Conservation (phyloP, 1,140 invertebrate species). For the Drosophila carrolli region DNA sequence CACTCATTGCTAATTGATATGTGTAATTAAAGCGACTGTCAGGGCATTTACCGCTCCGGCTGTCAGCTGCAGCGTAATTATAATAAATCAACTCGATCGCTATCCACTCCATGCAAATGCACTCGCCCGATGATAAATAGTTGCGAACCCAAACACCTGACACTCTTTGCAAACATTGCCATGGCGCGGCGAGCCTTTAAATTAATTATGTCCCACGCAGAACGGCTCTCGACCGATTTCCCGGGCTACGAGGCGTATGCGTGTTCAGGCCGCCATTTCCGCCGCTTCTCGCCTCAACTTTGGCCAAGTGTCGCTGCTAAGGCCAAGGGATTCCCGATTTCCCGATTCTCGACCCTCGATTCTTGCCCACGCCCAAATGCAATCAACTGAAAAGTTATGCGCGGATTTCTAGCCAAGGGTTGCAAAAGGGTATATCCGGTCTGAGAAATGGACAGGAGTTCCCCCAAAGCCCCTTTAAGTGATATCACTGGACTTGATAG, state of each 20-base stretch:
- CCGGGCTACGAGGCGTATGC: constrained; percentile 13
- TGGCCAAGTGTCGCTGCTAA: constrained; percentile 27
- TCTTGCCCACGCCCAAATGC: constrained; percentile 19
- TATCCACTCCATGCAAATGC: constrained; percentile 66
- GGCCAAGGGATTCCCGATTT: constrained; percentile 1
- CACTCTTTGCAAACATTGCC: constrained; percentile 75
- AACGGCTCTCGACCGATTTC: neutral
- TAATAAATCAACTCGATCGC: constrained; percentile 78
- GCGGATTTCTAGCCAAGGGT: constrained; percentile 12
- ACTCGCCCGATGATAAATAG: constrained; percentile 69
- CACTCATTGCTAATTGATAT: constrained; percentile 48
- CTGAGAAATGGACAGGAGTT: neutral
- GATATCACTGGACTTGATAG: neutral
- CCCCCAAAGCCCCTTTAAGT: neutral
- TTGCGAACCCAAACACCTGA: constrained; percentile 64
- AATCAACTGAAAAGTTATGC: constrained; percentile 52
- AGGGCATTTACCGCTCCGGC: constrained; percentile 51
- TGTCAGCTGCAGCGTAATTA: constrained; percentile 78
- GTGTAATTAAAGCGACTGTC: constrained; percentile 48
- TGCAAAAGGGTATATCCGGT: constrained; percentile 20
- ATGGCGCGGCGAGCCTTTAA: constrained; percentile 60
- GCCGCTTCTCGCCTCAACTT: constrained; percentile 33
- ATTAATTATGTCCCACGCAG: constrained; percentile 71
- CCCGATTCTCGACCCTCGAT: constrained; percentile 11
- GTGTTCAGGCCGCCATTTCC: constrained; percentile 32